Conservation (phyloP, 2,113 vertebrate species). For the Myocastor coypus region DNA sequence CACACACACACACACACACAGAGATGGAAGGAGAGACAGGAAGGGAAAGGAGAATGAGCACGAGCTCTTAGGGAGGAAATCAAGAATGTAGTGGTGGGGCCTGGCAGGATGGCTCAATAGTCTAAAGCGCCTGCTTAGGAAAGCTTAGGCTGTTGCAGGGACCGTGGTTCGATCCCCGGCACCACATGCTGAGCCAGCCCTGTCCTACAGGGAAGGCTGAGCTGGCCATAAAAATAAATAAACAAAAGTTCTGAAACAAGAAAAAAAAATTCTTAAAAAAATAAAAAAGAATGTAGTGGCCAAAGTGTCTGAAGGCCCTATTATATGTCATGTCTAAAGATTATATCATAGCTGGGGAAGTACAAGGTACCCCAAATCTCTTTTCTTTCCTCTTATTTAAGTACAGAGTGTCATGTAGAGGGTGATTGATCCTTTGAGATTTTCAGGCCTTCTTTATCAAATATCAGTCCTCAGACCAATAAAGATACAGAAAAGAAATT, state of each 20-base stretch:
- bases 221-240: too few relatives aligned
- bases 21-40: neutral
- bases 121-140: too few relatives aligned
- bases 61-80: neutral
- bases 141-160: too few relatives aligned
- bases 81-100: neutral
- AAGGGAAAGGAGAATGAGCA: neutral
- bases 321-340: neutral
- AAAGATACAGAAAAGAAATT: conserved; percentile 36
- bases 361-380: neutral
- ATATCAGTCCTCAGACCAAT: neutral
- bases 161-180: too few relatives aligned
- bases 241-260: too few relatives aligned
- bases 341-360: neutral
- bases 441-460: conserved; percentile 43
- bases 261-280: too few relatives aligned
- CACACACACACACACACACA: neutral
- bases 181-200: too few relatives aligned
- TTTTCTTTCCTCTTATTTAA: neutral
- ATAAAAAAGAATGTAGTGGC: neutral
- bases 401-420: neutral
- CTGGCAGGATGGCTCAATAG: too few relatives aligned
- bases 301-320: neutral
- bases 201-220: too few relatives aligned
- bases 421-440: conserved; percentile 25